These are phyloP conservation scores for Hippocampus guttulatus DNA, from an alignment of 2,113 vertebrate genomes.

Conservation along the genomic window DNA sequence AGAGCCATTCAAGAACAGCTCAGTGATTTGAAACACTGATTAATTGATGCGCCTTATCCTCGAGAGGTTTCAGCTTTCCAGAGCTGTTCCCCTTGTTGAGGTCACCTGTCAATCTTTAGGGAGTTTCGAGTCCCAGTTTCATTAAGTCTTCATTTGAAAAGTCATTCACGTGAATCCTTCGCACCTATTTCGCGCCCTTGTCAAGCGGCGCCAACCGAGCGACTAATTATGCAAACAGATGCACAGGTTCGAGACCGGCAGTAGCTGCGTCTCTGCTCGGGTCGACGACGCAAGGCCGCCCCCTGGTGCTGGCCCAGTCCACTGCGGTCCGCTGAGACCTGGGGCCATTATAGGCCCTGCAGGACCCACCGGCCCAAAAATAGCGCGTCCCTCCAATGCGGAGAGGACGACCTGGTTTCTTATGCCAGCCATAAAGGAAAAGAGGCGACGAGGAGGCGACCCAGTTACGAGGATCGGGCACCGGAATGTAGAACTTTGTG, in stretches of 20 bases:
- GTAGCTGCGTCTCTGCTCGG: background rate
- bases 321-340: slow-evolving; percentile 57
- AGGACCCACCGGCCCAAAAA: slow-evolving; percentile 75
- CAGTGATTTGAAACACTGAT: background rate
- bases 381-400: slow-evolving; percentile 65
- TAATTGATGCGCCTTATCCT: slow-evolving; percentile 11
- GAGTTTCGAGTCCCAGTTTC: slow-evolving; percentile 54
- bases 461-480: slow-evolving; percentile 62
- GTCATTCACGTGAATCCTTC: slow-evolving; percentile 23
- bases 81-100: slow-evolving; percentile 45
- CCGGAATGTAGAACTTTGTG: slow-evolving; percentile 61
- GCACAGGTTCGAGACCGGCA: background rate
- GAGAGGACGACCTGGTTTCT: slow-evolving; percentile 75
- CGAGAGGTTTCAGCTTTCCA: slow-evolving; percentile 19
- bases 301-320: slow-evolving; percentile 61
- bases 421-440: slow-evolving; percentile 61
- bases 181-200: background rate
- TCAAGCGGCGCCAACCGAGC: background rate
- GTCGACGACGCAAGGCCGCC: slow-evolving; percentile 29
- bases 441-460: slow-evolving; percentile 58
- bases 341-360: slow-evolving; percentile 68
- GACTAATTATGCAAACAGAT: slow-evolving; percentile 9
- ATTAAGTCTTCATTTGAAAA: slow-evolving; percentile 49
- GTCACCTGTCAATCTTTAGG: slow-evolving; percentile 42
- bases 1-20: slow-evolving; percentile 10